phyloP scores from a whole-genome alignment of 2,113 vertebrate genomes.

The Heterochromis multidens region DNA sequence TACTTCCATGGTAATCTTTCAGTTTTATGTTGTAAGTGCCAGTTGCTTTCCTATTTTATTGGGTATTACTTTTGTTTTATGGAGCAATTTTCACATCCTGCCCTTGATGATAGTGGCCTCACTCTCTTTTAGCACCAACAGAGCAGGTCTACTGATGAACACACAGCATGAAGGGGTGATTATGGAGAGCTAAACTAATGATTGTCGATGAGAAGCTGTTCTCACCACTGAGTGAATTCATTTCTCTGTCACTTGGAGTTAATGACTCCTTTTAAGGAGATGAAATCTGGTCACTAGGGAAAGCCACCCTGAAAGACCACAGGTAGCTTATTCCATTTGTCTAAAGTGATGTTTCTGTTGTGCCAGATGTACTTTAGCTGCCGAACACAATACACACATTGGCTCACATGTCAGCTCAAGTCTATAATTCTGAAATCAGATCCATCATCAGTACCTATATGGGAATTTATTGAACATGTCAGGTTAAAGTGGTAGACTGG shows the following conservation, averaged over 20 bases:
- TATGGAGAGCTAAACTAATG: constrained; percentile 74
- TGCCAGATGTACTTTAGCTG: not conserved
- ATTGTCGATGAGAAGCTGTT: constrained; percentile 68
- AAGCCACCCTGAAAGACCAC: constrained; percentile 44
- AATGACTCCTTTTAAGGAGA: constrained; percentile 73
- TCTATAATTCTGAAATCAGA: constrained; percentile 29
- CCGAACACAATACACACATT: not conserved
- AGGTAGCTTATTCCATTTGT: constrained; percentile 52
- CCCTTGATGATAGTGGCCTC: constrained; percentile 68
- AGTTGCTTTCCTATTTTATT: constrained; percentile 74
- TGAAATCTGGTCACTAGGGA: constrained; percentile 63
- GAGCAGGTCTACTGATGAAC: constrained; percentile 58
- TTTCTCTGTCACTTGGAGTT: constrained; percentile 67
- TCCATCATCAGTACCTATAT: constrained; percentile 40
- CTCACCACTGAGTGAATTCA: constrained; percentile 62
- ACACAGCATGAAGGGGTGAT: constrained; percentile 65
- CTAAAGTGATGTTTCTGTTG: constrained; percentile 18
- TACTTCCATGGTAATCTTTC: constrained; percentile 64
- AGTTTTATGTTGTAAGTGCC: constrained; percentile 71
- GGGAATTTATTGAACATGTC: constrained; percentile 53
- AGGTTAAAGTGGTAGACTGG: constrained; percentile 49
- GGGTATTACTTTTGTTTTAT: constrained; percentile 79
- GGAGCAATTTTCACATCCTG: constrained; percentile 73
- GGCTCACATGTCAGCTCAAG: not conserved
- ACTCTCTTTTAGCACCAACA: constrained; percentile 48